phyloP scores from a whole-genome alignment of 2,113 vertebrate genomes.

The Hippocampus mohnikei region DNA sequence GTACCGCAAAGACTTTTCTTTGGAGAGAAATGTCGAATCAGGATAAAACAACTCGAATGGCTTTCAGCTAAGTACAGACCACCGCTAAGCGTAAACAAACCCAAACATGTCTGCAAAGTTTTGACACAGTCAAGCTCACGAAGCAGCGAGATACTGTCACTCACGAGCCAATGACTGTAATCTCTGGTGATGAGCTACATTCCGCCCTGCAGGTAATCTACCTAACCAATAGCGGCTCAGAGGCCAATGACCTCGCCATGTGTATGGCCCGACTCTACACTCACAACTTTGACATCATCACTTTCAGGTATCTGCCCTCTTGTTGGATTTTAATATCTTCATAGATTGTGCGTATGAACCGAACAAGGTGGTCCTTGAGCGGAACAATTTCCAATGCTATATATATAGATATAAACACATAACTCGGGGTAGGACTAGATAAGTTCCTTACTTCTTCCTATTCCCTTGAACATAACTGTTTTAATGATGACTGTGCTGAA shows the following conservation, averaged over 20 bases:
- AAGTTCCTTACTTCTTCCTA: too few relatives aligned
- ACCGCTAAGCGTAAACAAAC: not conserved
- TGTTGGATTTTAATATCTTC: not conserved
- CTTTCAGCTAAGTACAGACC: not conserved
- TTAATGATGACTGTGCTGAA: too few relatives aligned
- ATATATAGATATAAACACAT: too few relatives aligned
- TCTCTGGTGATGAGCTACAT: not conserved
- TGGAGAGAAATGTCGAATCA: not conserved
- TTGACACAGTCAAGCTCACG: too few relatives aligned
- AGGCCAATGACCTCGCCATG: constrained; percentile 92
- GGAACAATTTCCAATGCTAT: too few relatives aligned
- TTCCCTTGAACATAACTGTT: too few relatives aligned
- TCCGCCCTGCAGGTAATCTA: constrained; percentile 78
- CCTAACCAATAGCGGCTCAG: constrained; percentile 90
- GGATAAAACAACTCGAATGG: not conserved
- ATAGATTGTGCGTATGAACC: not conserved
- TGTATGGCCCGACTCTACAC: constrained; percentile 86
- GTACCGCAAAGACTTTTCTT: constrained; percentile 57
- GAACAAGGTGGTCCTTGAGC: not conserved
- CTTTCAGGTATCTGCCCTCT: constrained; percentile 75
- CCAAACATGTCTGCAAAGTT: not conserved
- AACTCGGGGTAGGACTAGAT: too few relatives aligned
- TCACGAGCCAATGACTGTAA: too few relatives aligned
- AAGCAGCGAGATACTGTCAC: too few relatives aligned
- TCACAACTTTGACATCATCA: constrained; percentile 81